These are phyloP conservation scores for Scolanthus callimorphus DNA, from an alignment of 92 coral and sea anemone genomes.

Conservation along the genomic window DNA sequence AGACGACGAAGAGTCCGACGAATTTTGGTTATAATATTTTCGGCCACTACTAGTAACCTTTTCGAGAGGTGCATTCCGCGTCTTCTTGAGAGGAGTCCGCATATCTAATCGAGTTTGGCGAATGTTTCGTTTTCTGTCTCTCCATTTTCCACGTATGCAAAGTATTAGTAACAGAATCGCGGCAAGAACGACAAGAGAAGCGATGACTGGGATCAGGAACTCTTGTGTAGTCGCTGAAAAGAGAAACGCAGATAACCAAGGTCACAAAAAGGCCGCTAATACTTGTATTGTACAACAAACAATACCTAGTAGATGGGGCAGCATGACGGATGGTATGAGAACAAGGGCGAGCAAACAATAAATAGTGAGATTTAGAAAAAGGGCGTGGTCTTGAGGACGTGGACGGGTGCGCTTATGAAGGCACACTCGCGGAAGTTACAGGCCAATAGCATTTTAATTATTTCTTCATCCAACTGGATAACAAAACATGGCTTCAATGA, in stretches of 20 bases:
- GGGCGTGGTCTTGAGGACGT: no score
- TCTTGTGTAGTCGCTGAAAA: constrained; percentile 65
- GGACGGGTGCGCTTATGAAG: no score
- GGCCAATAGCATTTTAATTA: no score
- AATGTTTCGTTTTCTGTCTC: constrained; percentile 60
- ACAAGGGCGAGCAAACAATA: no score
- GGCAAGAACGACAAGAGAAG: constrained; percentile 91
- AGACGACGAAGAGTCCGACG: constrained; percentile 76
- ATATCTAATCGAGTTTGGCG: constrained; percentile 67
- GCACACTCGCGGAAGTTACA: no score
- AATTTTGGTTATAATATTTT: constrained; percentile 76
- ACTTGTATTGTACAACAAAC: no score
- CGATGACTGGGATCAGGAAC: constrained; percentile 89
- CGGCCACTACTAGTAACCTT: constrained; percentile 49
- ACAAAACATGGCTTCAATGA: no score
- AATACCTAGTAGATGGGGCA: no score
- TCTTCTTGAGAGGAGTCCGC: constrained; percentile 67
- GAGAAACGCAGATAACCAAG: neutral
- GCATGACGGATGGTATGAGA: no score
- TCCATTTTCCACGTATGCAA: constrained; percentile 86
- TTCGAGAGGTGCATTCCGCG: constrained; percentile 58
- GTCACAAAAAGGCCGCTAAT: no score
- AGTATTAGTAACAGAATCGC: constrained; percentile 75
- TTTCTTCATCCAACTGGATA: no score
- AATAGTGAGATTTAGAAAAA: no score